These are phyloP conservation scores for Ommatoiulus sabulosus DNA, from an alignment of 2,888 invertebrate genomes.

Conservation along the genomic window DNA sequence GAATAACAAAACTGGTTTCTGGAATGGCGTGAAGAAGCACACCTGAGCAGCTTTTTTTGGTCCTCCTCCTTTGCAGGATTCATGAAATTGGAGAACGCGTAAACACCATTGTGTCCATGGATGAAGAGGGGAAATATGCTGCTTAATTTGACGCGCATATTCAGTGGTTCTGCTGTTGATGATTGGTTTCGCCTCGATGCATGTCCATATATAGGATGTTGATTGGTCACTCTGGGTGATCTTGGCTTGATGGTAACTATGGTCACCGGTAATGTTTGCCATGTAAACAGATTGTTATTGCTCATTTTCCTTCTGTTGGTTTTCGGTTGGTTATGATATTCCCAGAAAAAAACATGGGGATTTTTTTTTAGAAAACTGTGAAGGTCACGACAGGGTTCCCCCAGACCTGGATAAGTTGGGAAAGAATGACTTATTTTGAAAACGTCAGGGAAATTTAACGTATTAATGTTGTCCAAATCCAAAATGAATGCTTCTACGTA, in stretches of 20 bases:
- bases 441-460: no score
- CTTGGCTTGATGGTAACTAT: constrained; percentile 6
- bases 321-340: neutral
- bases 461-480: no score
- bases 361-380: neutral
- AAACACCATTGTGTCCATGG: constrained; percentile 15
- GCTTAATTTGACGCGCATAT: neutral
- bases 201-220: neutral
- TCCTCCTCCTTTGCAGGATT: neutral
- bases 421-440: no score
- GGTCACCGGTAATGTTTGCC: neutral
- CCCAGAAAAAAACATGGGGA: neutral
- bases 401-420: no score
- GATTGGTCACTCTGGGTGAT: neutral
- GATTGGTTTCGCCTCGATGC: neutral
- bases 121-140: neutral
- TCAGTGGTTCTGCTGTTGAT: neutral
- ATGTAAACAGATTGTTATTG: neutral
- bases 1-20: constrained; percentile 4
- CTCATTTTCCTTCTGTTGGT: neutral
- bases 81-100: constrained; percentile 17
- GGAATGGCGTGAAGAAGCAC: neutral
- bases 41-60: neutral
- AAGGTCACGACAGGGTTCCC: no score
- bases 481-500: no score